Conservation (phyloP, 2,888 invertebrate species). For the Coenonympha arcania region DNA sequence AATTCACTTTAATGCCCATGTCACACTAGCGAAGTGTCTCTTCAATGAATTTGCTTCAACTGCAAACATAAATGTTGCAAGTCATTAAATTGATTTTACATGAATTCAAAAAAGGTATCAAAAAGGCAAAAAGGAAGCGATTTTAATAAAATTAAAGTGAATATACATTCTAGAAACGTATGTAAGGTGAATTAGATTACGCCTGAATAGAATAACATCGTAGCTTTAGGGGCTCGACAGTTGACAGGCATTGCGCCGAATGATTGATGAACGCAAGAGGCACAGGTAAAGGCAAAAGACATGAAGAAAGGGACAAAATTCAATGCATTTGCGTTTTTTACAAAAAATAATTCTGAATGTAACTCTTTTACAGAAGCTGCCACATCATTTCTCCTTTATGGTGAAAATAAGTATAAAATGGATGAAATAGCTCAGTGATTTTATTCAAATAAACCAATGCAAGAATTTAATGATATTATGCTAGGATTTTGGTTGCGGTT, state of each 20-base stretch:
- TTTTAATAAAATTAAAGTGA: constrained; percentile 4
- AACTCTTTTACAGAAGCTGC: constrained; percentile 16
- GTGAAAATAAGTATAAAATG: not conserved
- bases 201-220: constrained; percentile 27
- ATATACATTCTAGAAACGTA: constrained; percentile 17
- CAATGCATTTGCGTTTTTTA: constrained; percentile 12
- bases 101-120: too few species aligned
- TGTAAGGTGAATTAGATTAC: constrained; percentile 25
- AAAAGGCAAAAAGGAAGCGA: too few species aligned
- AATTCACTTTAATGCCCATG: too few species aligned
- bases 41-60: too few species aligned
- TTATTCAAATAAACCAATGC: too few species aligned
- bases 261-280: constrained; percentile 26
- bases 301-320: constrained; percentile 21
- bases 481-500: too few species aligned
- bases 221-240: constrained; percentile 17
- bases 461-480: too few species aligned
- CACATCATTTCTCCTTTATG: constrained; percentile 6
- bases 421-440: too few species aligned
- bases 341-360: constrained; percentile 17
- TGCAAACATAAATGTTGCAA: too few species aligned
- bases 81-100: too few species aligned
- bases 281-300: constrained; percentile 15
- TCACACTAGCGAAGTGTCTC: too few species aligned
- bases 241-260: constrained; percentile 27